Evolutionary conservation across 2,797 vertebrate species (phyloP).

Genomic region (Acanthurus tractus): DNA sequence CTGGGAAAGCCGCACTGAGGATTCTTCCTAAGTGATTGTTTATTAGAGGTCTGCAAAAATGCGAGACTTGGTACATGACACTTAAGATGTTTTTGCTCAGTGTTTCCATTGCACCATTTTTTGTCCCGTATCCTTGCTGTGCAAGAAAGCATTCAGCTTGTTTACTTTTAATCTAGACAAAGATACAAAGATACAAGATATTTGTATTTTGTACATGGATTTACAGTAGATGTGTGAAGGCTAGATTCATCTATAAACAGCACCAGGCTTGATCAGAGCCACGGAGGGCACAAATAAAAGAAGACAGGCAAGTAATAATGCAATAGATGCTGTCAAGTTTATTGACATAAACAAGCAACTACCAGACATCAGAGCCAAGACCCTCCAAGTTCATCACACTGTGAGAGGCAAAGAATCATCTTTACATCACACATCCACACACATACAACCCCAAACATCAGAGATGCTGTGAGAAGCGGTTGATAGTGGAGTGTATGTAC

Average conservation of each 20-base stretch:
- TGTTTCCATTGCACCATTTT: constrained; percentile 23
- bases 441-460: constrained; percentile 26
- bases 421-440: constrained; percentile 48
- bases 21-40: constrained; percentile 66
- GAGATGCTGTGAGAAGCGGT: constrained; percentile 81
- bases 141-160: background rate
- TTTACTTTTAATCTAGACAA: background rate
- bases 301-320: constrained; percentile 57
- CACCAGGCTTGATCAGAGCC: background rate
- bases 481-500: constrained; percentile 77
- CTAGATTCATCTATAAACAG: constrained; percentile 24
- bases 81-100: constrained; percentile 16
- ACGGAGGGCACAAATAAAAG: constrained; percentile 35
- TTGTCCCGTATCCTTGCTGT: background rate
- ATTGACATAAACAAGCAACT: constrained; percentile 56
- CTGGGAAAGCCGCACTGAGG: constrained; percentile 80
- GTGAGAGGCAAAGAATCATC: constrained; percentile 30
- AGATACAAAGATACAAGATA: background rate
- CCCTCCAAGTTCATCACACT: constrained; percentile 29
- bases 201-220: constrained; percentile 7
- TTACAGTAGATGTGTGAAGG: background rate
- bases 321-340: constrained; percentile 59
- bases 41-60: constrained; percentile 69
- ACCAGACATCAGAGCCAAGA: constrained; percentile 44
- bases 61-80: constrained; percentile 47